phyloP scores from a whole-genome alignment of 1,140 invertebrate species.

The Tetragnatha versicolor region DNA sequence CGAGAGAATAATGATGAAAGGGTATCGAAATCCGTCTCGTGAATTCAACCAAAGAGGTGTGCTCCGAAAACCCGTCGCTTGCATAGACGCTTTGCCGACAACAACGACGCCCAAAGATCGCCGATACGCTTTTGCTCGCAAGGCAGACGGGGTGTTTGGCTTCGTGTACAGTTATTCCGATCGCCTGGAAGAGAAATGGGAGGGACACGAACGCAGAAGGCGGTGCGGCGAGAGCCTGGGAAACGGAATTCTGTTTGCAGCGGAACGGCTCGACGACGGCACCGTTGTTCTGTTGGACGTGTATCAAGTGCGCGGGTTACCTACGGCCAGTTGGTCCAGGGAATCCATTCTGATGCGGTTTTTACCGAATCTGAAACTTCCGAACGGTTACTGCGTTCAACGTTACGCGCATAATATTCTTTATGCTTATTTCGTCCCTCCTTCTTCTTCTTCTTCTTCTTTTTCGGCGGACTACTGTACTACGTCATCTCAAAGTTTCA shows the following conservation, averaged over 20 bases:
- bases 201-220: neutral
- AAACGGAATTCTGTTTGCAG: slow-evolving; percentile 21
- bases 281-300: slow-evolving; percentile 11
- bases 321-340: neutral
- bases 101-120: too few species aligned
- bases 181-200: slow-evolving; percentile 17
- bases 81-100: neutral
- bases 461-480: neutral
- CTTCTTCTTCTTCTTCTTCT: neutral
- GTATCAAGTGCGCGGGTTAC: slow-evolving; percentile 11
- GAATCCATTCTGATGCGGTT: neutral
- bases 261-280: neutral
- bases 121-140: slow-evolving; percentile 7
- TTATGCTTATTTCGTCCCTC: neutral
- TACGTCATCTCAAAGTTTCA: neutral
- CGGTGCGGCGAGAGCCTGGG: neutral
- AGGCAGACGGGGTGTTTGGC: slow-evolving; percentile 14
- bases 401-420: neutral
- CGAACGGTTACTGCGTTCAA: neutral
- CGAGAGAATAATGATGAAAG: neutral
- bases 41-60: neutral
- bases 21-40: neutral
- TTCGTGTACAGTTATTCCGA: neutral
- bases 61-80: neutral
- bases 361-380: neutral